phyloP scores from a whole-genome alignment of 2,797 vertebrate species.

The Falco novaeseelandiae region DNA sequence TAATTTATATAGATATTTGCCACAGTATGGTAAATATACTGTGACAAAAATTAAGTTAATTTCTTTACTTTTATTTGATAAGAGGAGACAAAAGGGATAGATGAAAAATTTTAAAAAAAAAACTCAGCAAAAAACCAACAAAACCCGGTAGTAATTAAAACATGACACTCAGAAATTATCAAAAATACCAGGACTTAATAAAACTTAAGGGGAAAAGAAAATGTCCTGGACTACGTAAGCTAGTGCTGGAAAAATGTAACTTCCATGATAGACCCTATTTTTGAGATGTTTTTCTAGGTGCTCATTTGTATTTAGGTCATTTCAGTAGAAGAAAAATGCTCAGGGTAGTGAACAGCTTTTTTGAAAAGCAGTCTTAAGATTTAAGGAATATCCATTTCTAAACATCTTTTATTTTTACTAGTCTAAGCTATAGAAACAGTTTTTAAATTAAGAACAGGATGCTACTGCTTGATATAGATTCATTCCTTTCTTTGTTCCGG shows the following conservation, averaged over 20 bases:
- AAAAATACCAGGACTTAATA: background rate
- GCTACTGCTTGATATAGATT: background rate
- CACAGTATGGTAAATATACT: background rate
- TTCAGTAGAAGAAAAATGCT: background rate
- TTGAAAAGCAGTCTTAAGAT: background rate
- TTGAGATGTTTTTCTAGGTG: background rate
- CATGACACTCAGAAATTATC: background rate
- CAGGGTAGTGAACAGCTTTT: background rate
- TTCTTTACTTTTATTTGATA: background rate
- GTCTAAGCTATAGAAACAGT: background rate
- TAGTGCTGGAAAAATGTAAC: background rate
- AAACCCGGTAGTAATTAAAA: background rate
- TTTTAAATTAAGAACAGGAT: background rate
- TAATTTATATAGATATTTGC: background rate
- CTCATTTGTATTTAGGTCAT: background rate
- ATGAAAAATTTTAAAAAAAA: background rate
- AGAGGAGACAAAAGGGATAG: background rate
- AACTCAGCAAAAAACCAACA: background rate
- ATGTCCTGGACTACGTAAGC: background rate
- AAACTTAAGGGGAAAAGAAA: background rate
- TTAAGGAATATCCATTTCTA: background rate
- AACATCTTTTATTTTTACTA: background rate
- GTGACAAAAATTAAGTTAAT: background rate
- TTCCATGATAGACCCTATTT: background rate
- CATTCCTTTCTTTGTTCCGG: background rate